Base-by-base conservation (phyloP, 2,113 vertebrate genomes). In the Circaetus cinerascens region DNA sequence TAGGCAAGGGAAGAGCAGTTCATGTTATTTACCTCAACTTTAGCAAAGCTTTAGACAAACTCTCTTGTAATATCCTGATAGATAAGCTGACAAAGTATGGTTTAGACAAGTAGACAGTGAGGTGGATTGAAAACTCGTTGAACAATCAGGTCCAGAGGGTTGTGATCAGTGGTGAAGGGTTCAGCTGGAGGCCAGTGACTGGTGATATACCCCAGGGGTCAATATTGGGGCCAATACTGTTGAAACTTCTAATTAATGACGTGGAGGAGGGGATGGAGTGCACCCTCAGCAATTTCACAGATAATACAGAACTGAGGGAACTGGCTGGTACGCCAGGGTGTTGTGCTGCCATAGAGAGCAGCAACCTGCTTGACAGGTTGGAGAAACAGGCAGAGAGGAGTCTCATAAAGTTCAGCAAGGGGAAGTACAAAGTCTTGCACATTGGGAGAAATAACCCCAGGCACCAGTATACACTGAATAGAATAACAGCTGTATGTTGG, bases 301-400 rank as follows among this genome's bases (percentile, higher is more conserved):
- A 22, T 55, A 34, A 51, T 43, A 63, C 8, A 57, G 30, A 89
- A 32, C 20, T 29, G 66, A 66, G 36, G 25, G 11, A 46, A 45
- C 16, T 23, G n/a, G 7, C 32, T 59, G 25, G 10, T 21, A 34
- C 27, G 59, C 22, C 53, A 46, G 50, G 3, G n/a, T 45, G 4
- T 23, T 93, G 17, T 73, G 25, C 13, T 91, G 30, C 32, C 6
- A 9, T 29, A 23, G 1, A 48, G 15, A 67, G 40, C 40, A 86
- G 29, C 5, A 66, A 59, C 8, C 29, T 72, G 12, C 22, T 77
- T 0, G 0, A 21, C 34, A 18, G 18, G 5, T 60, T 88, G 36
- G 55, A 55, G 13, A 13, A 34, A 46, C 8, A 13, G 15, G 22
- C 15, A 86, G 23, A 79, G 30, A 46, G 27, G 5, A 88, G 32